These are phyloP conservation scores for Zelleria hepariella DNA, from an alignment of 2,888 invertebrate genomes.

Conservation along the genomic window DNA sequence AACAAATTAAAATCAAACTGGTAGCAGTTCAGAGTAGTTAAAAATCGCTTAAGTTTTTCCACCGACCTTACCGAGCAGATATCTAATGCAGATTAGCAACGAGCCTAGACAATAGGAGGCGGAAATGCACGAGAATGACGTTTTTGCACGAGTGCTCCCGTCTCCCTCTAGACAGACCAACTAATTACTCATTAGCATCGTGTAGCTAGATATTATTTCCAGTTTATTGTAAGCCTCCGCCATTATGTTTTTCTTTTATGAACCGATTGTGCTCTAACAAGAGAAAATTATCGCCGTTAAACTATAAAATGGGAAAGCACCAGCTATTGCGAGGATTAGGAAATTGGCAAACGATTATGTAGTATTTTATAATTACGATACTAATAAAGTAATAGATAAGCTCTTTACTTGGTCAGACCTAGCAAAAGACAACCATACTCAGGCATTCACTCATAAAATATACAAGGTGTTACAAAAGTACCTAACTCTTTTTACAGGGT, in stretches of 20 bases:
- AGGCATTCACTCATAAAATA: too few relatives aligned
- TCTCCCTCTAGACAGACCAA: neutral
- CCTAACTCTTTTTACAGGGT: too few relatives aligned
- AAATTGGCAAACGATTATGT: neutral
- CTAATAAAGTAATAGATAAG: too few relatives aligned
- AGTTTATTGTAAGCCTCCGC: conserved; percentile 3
- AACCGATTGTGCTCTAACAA: neutral
- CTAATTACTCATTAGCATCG: conserved; percentile 4
- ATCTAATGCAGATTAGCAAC: conserved; percentile 51
- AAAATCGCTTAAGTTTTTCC: neutral
- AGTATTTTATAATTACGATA: too few relatives aligned
- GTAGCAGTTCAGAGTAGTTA: neutral
- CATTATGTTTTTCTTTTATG: neutral
- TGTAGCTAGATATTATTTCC: neutral
- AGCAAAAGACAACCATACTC: too few relatives aligned
- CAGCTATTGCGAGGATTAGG: neutral
- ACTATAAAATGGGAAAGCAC: neutral
- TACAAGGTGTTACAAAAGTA: too few relatives aligned
- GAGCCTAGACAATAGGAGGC: conserved; percentile 46
- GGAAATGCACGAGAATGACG: conserved; percentile 49
- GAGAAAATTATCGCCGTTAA: neutral
- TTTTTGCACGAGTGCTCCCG: conserved; percentile 45
- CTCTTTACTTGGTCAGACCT: too few relatives aligned
- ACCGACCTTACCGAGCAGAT: conserved; percentile 27
- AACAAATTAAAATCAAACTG: neutral